Percentiles rank a stretch among this genome's conserved stretches.
Conservation (phyloP, 2,113 vertebrate species). For the Dipodomys ordii region DNA sequence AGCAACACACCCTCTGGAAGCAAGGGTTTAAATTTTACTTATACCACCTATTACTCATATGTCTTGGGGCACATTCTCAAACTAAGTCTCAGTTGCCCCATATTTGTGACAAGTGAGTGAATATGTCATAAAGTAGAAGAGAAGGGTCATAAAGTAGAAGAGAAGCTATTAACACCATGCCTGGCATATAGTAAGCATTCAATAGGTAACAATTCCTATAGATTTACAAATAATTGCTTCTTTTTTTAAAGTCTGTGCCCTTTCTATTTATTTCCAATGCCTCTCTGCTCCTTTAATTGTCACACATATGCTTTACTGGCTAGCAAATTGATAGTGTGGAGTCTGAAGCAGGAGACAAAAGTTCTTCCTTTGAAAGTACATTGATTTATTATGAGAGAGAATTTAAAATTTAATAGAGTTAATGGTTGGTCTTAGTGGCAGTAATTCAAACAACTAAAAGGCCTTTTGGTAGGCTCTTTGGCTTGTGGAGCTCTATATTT, state of each 20-base stretch:
- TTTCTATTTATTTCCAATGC: background rate
- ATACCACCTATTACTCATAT: background rate
- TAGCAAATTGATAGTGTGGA: background rate
- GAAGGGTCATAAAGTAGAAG: background rate
- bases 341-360: background rate
- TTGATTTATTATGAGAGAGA: slow-evolving; percentile 45
- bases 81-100: background rate
- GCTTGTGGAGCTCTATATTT: background rate
- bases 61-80: background rate
- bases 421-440: background rate
- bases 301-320: background rate
- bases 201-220: background rate
- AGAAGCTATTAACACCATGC: background rate
- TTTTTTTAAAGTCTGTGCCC: background rate
- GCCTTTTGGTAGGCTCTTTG: background rate
- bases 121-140: background rate
- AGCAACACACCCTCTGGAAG: background rate
- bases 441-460: slow-evolving; percentile 47
- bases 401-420: slow-evolving; percentile 48
- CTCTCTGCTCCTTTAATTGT: slow-evolving; percentile 26
- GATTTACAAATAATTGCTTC: background rate
- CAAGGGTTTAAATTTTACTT: background rate
- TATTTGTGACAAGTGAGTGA: background rate
- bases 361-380: slow-evolving; percentile 8
- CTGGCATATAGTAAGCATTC: background rate